phyloP scores from a whole-genome alignment of 2,797 vertebrate species.

The Sebastes matsubarae region DNA sequence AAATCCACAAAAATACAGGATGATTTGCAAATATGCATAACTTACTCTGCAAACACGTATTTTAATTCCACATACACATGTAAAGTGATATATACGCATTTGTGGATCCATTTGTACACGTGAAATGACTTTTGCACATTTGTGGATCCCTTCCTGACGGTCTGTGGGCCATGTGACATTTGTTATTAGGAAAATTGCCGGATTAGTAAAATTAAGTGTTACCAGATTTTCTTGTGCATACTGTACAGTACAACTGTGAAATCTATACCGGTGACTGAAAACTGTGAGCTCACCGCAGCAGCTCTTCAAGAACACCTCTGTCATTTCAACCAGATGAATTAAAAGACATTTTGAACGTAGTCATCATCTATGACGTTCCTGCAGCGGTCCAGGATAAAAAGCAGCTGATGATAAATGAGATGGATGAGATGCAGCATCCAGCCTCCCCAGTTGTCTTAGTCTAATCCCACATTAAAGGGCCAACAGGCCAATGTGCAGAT shows the following conservation, averaged over 20 bases:
- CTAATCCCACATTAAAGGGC: constrained; percentile 65
- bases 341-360: neutral
- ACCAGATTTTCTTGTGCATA: neutral
- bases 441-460: constrained; percentile 20
- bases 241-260: neutral
- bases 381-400: neutral
- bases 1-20: too few relatives aligned
- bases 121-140: too few relatives aligned
- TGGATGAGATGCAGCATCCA: constrained; percentile 10
- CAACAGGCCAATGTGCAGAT: constrained; percentile 41
- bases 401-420: constrained; percentile 1
- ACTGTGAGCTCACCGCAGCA: neutral
- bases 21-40: too few relatives aligned
- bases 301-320: neutral
- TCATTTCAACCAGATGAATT: neutral
- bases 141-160: too few relatives aligned
- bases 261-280: neutral
- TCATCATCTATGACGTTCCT: neutral
- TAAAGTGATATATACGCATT: too few relatives aligned
- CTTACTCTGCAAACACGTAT: too few relatives aligned
- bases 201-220: neutral
- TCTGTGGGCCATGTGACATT: too few relatives aligned
- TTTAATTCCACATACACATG: too few relatives aligned
- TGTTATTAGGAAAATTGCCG: neutral
- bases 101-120: too few relatives aligned